These are phyloP conservation scores for Penaeus japonicus DNA, from an alignment of 1,140 invertebrate genomes.

Conservation along the genomic window DNA sequence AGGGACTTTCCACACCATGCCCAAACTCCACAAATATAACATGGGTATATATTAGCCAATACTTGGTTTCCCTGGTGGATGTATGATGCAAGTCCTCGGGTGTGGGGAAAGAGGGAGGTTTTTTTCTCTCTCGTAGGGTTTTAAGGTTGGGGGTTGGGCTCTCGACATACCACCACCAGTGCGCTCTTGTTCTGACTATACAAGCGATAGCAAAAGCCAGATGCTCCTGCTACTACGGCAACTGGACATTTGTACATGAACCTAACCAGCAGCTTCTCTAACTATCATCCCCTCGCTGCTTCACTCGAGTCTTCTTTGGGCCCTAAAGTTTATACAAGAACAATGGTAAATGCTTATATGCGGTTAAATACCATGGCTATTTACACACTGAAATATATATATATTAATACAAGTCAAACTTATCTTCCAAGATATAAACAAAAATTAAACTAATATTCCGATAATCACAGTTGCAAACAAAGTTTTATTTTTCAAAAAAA, in stretches of 20 bases:
- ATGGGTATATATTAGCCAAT: too few species aligned
- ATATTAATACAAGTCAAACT: slow-evolving; percentile 40
- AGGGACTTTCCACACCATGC: too few species aligned
- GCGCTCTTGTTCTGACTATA: slow-evolving; percentile 6
- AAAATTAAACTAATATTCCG: slow-evolving; percentile 22
- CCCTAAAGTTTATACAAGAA: slow-evolving; percentile 57
- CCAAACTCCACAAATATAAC: too few species aligned
- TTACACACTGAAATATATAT: slow-evolving; percentile 50
- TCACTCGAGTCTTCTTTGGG: slow-evolving; percentile 33
- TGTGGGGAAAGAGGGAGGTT: background rate
- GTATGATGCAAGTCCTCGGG: too few species aligned
- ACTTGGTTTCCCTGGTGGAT: too few species aligned
- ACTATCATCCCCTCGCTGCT: background rate
- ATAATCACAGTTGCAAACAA: slow-evolving; percentile 39
- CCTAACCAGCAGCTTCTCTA: slow-evolving; percentile 23
- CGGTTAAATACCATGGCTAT: slow-evolving; percentile 54
- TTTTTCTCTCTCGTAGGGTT: background rate
- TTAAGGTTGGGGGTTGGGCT: slow-evolving; percentile 25
- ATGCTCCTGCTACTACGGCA: slow-evolving; percentile 42
- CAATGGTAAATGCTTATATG: slow-evolving; percentile 55
- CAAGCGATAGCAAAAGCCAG: slow-evolving; percentile 36
- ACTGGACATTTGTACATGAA: slow-evolving; percentile 53
- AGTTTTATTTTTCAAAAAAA: too few species aligned
- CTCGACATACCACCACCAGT: slow-evolving; percentile 30
- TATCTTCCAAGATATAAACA: slow-evolving; percentile 24